Conservation (phyloP, 2,888 invertebrate species). For the Sceliomorpha sp. region DNA sequence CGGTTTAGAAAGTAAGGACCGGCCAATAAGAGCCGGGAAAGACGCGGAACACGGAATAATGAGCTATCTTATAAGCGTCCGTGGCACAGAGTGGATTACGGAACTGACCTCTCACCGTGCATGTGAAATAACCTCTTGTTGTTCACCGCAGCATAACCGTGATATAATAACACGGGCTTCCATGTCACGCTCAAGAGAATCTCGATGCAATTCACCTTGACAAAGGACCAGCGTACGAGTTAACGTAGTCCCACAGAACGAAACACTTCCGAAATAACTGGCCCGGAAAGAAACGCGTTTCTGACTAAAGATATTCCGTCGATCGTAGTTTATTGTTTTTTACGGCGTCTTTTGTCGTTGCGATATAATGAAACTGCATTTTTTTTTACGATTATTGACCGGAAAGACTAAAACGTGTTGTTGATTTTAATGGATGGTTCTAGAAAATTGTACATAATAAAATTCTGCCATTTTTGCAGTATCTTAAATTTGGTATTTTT, state of each 20-base stretch:
- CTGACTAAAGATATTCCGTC: too few species aligned
- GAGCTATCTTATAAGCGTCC: conserved; percentile 16
- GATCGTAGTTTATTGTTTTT: too few species aligned
- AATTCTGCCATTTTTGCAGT: too few species aligned
- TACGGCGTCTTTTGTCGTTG: too few species aligned
- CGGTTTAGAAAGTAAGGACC: conserved; percentile 23
- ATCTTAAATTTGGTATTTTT: too few species aligned
- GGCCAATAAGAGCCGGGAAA: conserved; percentile 8
- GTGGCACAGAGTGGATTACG: conserved; percentile 23
- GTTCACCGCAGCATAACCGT: conserved; percentile 38
- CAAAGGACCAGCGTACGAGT: conserved; percentile 35
- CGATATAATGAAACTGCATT: too few species aligned
- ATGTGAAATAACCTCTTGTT: conserved; percentile 43
- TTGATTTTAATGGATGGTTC: too few species aligned
- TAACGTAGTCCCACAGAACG: conserved; percentile 29
- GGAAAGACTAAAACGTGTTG: too few species aligned
- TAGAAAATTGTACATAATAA: too few species aligned
- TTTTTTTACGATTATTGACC: too few species aligned
- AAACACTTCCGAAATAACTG: conserved; percentile 16
- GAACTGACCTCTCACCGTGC: conserved; percentile 40
- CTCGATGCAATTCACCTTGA: conserved; percentile 38
- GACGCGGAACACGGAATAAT: conserved; percentile 36
- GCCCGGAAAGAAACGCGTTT: too few species aligned
- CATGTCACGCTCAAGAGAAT: conserved; percentile 43
- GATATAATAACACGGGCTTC: conserved; percentile 43